Evolutionary conservation across 2,113 vertebrate genomes (phyloP).

Genomic region (Thinocorus orbignyianus): DNA sequence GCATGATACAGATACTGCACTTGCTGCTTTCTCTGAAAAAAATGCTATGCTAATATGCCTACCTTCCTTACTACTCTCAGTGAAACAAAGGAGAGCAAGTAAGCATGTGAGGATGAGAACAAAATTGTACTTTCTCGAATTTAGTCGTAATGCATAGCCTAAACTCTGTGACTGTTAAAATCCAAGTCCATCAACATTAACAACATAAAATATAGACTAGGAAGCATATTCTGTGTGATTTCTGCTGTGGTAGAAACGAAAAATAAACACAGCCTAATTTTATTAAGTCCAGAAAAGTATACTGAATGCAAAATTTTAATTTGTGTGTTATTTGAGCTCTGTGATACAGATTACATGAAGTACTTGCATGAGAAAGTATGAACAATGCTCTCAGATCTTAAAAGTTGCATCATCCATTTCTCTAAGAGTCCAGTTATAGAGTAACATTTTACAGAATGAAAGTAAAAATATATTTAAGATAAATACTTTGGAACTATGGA

Average conservation of each 20-base stretch:
- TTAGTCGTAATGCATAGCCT: background rate
- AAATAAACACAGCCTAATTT: background rate
- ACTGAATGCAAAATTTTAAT: background rate
- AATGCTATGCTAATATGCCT: background rate
- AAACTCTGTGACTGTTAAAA: background rate
- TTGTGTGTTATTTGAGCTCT: background rate
- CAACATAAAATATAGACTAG: background rate
- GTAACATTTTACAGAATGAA: background rate
- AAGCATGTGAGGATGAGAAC: background rate
- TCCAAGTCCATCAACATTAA: background rate
- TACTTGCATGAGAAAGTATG: background rate
- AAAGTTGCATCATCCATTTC: conserved; percentile 2
- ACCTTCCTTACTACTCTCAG: background rate
- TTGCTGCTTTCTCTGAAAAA: background rate
- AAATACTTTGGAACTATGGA: conserved; percentile 16
- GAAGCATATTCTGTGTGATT: background rate
- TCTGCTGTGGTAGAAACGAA: background rate
- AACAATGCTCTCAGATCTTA: background rate
- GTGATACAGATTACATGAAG: background rate
- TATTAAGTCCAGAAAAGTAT: background rate
- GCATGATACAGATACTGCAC: background rate
- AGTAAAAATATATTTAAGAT: conserved; percentile 35
- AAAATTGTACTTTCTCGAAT: background rate
- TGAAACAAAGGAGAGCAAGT: background rate
- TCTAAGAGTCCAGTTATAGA: background rate